phyloP scores from a whole-genome alignment of 2,888 invertebrate genomes.

The Drosophila longiperda region DNA sequence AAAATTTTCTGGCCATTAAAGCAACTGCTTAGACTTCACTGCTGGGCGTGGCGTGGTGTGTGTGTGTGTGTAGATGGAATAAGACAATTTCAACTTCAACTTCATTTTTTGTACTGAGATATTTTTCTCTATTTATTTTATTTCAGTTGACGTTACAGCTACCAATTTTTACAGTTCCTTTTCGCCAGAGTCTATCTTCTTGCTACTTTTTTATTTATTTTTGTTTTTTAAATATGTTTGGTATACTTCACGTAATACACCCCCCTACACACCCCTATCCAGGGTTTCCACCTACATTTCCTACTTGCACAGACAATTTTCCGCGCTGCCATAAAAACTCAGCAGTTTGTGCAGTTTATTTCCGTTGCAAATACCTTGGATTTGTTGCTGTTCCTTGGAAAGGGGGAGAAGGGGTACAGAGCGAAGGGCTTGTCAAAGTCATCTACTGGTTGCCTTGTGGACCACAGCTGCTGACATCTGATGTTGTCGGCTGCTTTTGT shows the following conservation, averaged over 20 bases:
- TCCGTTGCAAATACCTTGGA: slow-evolving; percentile 79
- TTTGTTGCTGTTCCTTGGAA: slow-evolving; percentile 45
- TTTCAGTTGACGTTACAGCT: slow-evolving; percentile 64
- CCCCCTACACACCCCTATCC: slow-evolving; percentile 9
- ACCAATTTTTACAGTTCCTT: slow-evolving; percentile 71
- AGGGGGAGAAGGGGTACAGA: neutral
- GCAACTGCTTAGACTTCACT: slow-evolving; percentile 40
- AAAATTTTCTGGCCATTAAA: slow-evolving; percentile 57
- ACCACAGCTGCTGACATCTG: slow-evolving; percentile 79
- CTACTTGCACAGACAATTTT: slow-evolving; percentile 55
- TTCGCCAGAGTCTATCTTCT: slow-evolving; percentile 39
- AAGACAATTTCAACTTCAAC: slow-evolving; percentile 45
- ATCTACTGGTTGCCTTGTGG: slow-evolving; percentile 37
- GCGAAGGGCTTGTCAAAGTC: slow-evolving; percentile 30
- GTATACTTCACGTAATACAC: slow-evolving; percentile 66
- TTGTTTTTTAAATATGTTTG: slow-evolving; percentile 73
- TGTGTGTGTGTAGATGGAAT: neutral
- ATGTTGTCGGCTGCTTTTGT: slow-evolving; percentile 79
- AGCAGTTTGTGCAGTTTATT: slow-evolving; percentile 79
- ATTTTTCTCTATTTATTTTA: slow-evolving; percentile 75
- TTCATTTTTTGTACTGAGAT: slow-evolving; percentile 23
- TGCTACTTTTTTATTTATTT: slow-evolving; percentile 10
- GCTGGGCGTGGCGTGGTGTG: neutral
- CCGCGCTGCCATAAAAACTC: slow-evolving; percentile 68
- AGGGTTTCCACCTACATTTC: slow-evolving; percentile 1